Percentiles rank a stretch among this genome's conserved stretches.
These are phyloP conservation scores for Arctia plantaginis DNA, from an alignment of 2,888 invertebrate genomes.

Conservation along the genomic window DNA sequence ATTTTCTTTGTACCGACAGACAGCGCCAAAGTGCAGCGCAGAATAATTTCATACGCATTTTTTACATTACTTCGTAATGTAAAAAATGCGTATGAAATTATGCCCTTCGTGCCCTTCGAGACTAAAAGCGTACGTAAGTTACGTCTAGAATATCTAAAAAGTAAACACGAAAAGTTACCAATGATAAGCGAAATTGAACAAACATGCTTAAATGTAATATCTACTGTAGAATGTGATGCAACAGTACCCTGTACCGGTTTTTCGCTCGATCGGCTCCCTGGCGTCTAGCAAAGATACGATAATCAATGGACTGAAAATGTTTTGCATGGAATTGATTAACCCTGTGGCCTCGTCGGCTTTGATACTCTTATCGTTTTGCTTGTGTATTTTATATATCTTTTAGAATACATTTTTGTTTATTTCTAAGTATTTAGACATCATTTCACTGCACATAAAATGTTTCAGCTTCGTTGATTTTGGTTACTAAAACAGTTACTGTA, in stretches of 20 bases:
- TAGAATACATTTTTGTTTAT: constrained; percentile 24
- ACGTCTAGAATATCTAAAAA: background rate
- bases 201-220: constrained; percentile 51
- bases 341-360: constrained; percentile 56
- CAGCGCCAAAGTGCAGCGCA: background rate
- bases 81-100: too few species aligned
- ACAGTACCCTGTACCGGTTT: constrained; percentile 76
- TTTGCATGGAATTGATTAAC: constrained; percentile 73
- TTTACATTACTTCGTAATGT: background rate
- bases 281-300: constrained; percentile 74
- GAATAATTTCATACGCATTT: background rate
- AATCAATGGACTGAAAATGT: constrained; percentile 75
- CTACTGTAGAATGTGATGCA: constrained; percentile 70
- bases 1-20: constrained; percentile 23
- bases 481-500: background rate
- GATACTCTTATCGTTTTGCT: constrained; percentile 51
- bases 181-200: constrained; percentile 15
- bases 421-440: constrained; percentile 4
- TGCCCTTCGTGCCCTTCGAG: too few species aligned
- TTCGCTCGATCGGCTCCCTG: constrained; percentile 74
- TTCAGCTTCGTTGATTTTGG: constrained; percentile 5
- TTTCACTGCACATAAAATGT: background rate
- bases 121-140: background rate
- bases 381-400: constrained; percentile 29
- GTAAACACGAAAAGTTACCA: background rate